Evolutionary conservation across 1,140 invertebrate species (phyloP).

Genomic region (Oscheius sp.): DNA sequence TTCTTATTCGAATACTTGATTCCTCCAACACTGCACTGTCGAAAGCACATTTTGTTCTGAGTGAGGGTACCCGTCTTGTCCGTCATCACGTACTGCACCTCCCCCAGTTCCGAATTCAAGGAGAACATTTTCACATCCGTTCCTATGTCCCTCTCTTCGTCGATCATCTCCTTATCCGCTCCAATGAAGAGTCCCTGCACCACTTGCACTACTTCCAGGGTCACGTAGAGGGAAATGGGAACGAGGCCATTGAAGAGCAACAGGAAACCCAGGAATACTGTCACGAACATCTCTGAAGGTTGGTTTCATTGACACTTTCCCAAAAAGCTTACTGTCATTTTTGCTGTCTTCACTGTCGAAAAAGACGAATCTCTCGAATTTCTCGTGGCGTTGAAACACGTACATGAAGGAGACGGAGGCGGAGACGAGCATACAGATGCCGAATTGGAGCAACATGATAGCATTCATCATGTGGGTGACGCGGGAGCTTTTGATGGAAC

Average conservation of each 20-base stretch:
- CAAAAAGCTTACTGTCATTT: too few relatives aligned
- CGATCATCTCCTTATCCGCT: constrained; percentile 90
- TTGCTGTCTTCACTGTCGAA: too few relatives aligned
- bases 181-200: constrained; percentile 31
- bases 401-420: background rate
- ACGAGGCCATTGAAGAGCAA: constrained; percentile 23
- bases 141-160: constrained; percentile 82
- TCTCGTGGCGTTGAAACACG: too few relatives aligned
- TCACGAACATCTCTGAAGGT: too few relatives aligned
- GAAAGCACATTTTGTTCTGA: constrained; percentile 79
- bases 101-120: constrained; percentile 96
- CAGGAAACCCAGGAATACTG: constrained; percentile 14
- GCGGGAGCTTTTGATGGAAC: constrained; percentile 9
- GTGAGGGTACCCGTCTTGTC: constrained; percentile 83
- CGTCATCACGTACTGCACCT: constrained; percentile 66
- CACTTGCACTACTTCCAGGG: constrained; percentile 14
- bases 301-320: too few relatives aligned
- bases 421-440: background rate
- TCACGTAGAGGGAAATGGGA: constrained; percentile 30
- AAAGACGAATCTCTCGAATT: too few relatives aligned
- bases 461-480: constrained; percentile 9
- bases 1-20: constrained; percentile 23
- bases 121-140: constrained; percentile 96
- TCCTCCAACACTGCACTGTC: constrained; percentile 31
- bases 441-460: constrained; percentile 21